Conservation (phyloP, 2,797 vertebrate species). For the Notolabrus celidotus region DNA sequence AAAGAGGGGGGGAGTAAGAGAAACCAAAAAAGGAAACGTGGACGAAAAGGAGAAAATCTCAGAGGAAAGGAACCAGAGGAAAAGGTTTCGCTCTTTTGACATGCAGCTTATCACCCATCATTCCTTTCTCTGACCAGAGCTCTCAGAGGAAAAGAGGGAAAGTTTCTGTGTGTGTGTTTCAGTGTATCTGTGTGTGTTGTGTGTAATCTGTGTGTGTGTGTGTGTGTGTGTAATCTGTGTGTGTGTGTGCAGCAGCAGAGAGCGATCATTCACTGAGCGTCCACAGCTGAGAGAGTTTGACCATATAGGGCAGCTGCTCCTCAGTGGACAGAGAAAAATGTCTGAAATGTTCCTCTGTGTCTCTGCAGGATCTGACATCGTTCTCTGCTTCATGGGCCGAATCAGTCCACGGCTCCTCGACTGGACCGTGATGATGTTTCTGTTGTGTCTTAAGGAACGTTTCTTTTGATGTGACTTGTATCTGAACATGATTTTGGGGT, state of each 20-base stretch:
- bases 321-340: slow-evolving; percentile 70
- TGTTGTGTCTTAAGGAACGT: too few relatives aligned
- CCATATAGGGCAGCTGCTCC: slow-evolving; percentile 81
- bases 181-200: too few relatives aligned
- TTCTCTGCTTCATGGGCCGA: background rate
- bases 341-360: slow-evolving; percentile 69
- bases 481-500: too few relatives aligned
- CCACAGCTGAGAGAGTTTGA: slow-evolving; percentile 78
- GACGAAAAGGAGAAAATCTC: too few relatives aligned
- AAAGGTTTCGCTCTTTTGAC: slow-evolving; percentile 44
- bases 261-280: slow-evolving; percentile 49
- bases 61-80: slow-evolving; percentile 9
- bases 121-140: slow-evolving; percentile 64
- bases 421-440: too few relatives aligned
- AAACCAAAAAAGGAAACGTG: background rate
- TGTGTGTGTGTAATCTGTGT: slow-evolving; percentile 31
- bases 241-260: slow-evolving; percentile 17
- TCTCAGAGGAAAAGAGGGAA: slow-evolving; percentile 52
- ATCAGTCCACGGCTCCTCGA: background rate
- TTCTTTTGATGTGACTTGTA: too few relatives aligned
- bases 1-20: too few relatives aligned
- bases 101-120: slow-evolving; percentile 66
- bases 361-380: slow-evolving; percentile 55
- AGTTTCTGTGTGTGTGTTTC: slow-evolving; percentile 30
- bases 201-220: background rate